Evolutionary conservation across 2,888 invertebrate species (phyloP).

Genomic region (Lithophane ornitopus): DNA sequence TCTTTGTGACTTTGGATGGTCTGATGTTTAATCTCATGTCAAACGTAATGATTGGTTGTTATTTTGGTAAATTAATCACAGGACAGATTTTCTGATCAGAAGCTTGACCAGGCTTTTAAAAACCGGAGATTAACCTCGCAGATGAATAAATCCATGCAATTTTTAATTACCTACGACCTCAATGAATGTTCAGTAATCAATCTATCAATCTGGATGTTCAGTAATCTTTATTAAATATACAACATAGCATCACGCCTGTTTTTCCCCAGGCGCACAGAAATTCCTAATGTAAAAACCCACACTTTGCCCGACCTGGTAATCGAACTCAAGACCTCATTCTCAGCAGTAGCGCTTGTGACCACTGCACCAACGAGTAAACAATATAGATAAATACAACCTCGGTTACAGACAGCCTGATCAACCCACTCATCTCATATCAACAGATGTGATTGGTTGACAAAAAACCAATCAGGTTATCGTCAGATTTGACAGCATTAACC

Average conservation of each 20-base stretch:
- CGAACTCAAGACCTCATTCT: no score
- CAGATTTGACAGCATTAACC: conserved; percentile 17
- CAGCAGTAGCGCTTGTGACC: no score
- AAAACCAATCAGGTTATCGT: background rate
- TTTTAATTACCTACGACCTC: background rate
- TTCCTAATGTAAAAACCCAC: no score
- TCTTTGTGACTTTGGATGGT: background rate
- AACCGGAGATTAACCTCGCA: conserved; percentile 6
- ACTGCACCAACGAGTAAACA: no score
- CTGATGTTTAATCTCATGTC: background rate
- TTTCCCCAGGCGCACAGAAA: no score
- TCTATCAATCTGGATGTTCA: no score
- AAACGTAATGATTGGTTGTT: background rate
- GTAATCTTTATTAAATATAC: no score
- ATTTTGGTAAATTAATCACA: background rate
- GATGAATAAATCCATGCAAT: conserved; percentile 5
- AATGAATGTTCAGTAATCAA: background rate
- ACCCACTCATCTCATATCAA: background rate
- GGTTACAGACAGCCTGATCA: background rate
- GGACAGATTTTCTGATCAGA: background rate
- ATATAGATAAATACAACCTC: no score
- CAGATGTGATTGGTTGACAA: background rate
- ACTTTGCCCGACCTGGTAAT: no score
- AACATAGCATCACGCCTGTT: no score
- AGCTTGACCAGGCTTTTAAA: conserved; percentile 7